phyloP scores from a whole-genome alignment of 1,140 invertebrate species.

The Drosophila fuyamai region DNA sequence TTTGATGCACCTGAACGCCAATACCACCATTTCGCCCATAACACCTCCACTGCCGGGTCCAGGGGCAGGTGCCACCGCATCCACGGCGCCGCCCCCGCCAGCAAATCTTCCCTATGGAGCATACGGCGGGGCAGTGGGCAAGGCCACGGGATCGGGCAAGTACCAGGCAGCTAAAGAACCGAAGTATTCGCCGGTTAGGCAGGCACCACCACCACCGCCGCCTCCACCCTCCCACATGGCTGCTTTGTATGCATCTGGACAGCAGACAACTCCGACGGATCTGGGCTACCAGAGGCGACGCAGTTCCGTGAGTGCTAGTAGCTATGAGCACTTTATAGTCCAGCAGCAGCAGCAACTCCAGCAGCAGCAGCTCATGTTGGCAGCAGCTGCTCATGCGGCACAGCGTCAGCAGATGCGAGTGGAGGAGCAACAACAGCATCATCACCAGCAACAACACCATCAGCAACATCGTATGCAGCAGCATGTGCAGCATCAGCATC shows the following conservation, averaged over 20 bases:
- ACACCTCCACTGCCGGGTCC: slow-evolving; percentile 72
- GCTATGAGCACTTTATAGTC: slow-evolving; percentile 72
- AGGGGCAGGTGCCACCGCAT: slow-evolving; percentile 73
- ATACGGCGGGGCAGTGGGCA: slow-evolving; percentile 31
- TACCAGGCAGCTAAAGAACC: slow-evolving; percentile 54
- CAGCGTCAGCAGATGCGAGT: slow-evolving; percentile 50
- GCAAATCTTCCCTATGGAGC: slow-evolving; percentile 69
- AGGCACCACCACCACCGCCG: slow-evolving; percentile 67
- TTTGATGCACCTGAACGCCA: slow-evolving; percentile 79
- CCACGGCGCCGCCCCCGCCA: slow-evolving; percentile 78
- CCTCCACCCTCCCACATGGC: slow-evolving; percentile 59
- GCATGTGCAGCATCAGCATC: slow-evolving; percentile 38
- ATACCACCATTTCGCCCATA: slow-evolving; percentile 84
- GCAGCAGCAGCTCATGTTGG: slow-evolving; percentile 73
- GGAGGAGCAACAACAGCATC: slow-evolving; percentile 49
- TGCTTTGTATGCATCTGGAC: slow-evolving; percentile 50
- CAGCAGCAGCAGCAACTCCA: slow-evolving; percentile 68
- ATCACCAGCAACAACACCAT: slow-evolving; percentile 39
- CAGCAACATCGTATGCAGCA: slow-evolving; percentile 42
- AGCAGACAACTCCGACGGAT: slow-evolving; percentile 41
- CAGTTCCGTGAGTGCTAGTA: slow-evolving; percentile 67
- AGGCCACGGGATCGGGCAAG: slow-evolving; percentile 25
- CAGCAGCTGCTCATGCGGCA: slow-evolving; percentile 61
- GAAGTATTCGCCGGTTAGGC: slow-evolving; percentile 57
- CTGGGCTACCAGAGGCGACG: slow-evolving; percentile 69